A percentile compares a stretch with the other conserved stretches of the same genome.
Conservation (phyloP, 2,113 vertebrate species). For the Myocastor coypus region DNA sequence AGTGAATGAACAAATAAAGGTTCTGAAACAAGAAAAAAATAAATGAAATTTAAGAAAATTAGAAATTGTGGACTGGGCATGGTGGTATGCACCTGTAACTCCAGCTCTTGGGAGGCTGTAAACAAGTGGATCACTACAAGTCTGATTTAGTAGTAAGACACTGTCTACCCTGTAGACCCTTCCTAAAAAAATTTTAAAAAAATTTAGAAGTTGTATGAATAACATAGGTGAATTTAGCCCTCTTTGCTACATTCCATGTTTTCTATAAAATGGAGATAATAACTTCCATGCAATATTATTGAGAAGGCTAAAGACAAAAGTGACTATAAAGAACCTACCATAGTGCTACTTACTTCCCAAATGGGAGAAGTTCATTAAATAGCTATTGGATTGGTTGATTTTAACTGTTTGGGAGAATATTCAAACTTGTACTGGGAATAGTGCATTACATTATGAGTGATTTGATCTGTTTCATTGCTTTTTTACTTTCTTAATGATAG, state of each 20-base stretch:
- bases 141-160: no score
- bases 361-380: not conserved
- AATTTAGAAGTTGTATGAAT: not conserved
- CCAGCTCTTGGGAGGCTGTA: no score
- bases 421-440: not conserved
- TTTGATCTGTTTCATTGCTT: not conserved
- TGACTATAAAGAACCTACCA: not conserved
- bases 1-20: no score
- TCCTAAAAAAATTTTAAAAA: no score
- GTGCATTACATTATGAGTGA: not conserved
- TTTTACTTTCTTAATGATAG: slow-evolving; percentile 34
- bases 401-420: not conserved
- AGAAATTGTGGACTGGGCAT: no score
- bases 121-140: no score
- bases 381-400: not conserved
- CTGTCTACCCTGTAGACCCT: no score
- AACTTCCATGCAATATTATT: not conserved
- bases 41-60: no score
- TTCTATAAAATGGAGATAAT: slow-evolving; percentile 9
- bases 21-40: no score
- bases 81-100: no score
- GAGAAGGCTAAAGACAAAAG: not conserved
- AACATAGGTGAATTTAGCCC: not conserved
- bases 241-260: not conserved
- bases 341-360: not conserved